Evolutionary conservation across 2,797 vertebrate genomes (phyloP).

Genomic region (Myotis myotis): DNA sequence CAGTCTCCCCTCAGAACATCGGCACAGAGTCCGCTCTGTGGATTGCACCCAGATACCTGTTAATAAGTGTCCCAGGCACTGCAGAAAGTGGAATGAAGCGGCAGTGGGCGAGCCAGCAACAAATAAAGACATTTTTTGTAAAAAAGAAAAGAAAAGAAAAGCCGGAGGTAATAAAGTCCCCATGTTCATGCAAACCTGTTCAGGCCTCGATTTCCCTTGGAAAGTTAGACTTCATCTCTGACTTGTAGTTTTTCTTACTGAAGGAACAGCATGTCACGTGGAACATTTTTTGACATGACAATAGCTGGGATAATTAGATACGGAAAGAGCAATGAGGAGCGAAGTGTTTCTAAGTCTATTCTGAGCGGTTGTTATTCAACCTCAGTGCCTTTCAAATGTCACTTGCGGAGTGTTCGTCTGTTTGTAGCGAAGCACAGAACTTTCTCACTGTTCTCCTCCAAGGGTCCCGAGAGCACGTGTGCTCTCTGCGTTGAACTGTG

Average conservation of each 20-base stretch:
- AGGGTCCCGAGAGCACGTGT: constrained; percentile 53
- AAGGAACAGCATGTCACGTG: constrained; percentile 62
- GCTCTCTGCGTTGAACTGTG: constrained; percentile 13
- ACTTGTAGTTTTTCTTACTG: constrained; percentile 17
- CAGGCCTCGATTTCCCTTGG: accelerated
- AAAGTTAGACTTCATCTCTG: neutral
- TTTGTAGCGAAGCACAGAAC: constrained; percentile 50
- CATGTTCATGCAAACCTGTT: accelerated
- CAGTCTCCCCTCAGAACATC: neutral
- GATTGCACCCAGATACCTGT: accelerated
- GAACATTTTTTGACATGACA: constrained; percentile 69
- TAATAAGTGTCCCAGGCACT: accelerated
- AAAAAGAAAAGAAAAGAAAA: too few relatives aligned
- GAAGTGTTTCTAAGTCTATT: constrained; percentile 68
- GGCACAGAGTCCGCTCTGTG: accelerated
- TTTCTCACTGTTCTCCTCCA: constrained; percentile 51
- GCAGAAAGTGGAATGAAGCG: neutral
- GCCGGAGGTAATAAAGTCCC: accelerated
- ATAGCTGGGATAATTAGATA: constrained; percentile 74
- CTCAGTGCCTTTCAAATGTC: constrained; percentile 78
- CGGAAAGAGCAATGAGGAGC: constrained; percentile 67
- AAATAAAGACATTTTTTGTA: neutral
- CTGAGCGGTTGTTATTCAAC: constrained; percentile 68
- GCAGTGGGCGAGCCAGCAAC: accelerated
- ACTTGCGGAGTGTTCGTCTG: constrained; percentile 41